Evolutionary conservation across 2,797 vertebrate species (phyloP).

Genomic region (Rhinichthys osculus): DNA sequence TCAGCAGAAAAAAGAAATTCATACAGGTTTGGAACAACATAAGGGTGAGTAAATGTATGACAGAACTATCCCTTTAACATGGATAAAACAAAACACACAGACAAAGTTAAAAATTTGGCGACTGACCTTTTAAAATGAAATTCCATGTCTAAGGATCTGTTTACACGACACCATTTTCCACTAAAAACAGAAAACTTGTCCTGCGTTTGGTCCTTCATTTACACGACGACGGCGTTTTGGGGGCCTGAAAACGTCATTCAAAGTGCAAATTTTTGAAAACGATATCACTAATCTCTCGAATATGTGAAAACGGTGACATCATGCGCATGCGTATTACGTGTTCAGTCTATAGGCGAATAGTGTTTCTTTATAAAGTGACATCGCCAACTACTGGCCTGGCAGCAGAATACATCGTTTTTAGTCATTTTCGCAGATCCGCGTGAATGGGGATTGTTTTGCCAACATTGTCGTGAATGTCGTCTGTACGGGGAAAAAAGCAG

Average conservation of each 20-base stretch:
- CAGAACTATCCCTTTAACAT: background rate
- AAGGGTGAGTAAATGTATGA: too few relatives aligned
- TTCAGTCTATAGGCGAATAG: background rate
- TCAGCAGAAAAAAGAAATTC: too few relatives aligned
- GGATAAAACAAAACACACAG: background rate
- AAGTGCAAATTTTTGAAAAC: too few relatives aligned
- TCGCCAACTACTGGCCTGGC: too few relatives aligned
- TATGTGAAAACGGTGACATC: background rate
- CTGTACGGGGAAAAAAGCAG: background rate
- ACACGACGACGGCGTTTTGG: accelerated
- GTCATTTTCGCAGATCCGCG: background rate
- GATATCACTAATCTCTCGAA: too few relatives aligned
- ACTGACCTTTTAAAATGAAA: background rate
- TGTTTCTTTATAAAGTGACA: background rate
- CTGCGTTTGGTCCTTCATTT: background rate
- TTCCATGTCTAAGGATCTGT: background rate
- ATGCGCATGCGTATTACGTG: too few relatives aligned
- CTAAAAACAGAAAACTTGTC: background rate
- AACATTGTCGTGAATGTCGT: background rate
- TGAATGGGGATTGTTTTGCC: background rate
- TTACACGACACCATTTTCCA: background rate
- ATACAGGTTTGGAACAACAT: too few relatives aligned
- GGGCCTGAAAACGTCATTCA: background rate
- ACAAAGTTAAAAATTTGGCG: background rate
- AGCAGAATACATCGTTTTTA: background rate